These are phyloP conservation scores for Noctua pronuba DNA, from an alignment of 2,888 invertebrate species.

Conservation along the genomic window DNA sequence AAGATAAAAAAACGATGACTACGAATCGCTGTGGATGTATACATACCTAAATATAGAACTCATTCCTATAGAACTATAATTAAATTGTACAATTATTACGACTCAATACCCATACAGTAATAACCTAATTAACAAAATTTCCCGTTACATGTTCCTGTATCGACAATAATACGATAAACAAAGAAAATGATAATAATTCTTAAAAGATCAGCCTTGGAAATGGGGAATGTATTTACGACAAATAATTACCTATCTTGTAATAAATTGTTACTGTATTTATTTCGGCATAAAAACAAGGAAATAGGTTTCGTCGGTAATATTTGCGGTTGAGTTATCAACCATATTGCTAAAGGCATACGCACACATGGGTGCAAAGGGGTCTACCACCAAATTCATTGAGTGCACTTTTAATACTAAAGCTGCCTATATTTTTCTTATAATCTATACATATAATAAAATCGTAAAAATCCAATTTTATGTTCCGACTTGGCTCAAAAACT, in stretches of 20 bases:
- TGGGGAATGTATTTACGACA: background rate
- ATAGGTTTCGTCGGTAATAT: background rate
- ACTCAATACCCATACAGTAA: background rate
- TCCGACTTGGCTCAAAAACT: no score
- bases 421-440: no score
- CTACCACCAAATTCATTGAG: background rate
- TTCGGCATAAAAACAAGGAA: background rate
- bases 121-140: conserved; percentile 1
- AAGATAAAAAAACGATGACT: background rate
- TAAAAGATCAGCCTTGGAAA: background rate
- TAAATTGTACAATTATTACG: background rate
- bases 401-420: no score
- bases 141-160: background rate
- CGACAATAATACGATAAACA: background rate
- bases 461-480: no score
- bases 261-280: background rate
- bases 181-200: conserved; percentile 3
- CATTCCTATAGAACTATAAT: background rate
- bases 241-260: background rate
- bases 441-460: no score
- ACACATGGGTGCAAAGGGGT: background rate
- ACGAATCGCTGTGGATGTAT: background rate
- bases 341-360: background rate
- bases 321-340: background rate
- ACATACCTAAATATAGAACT: background rate